These are phyloP conservation scores for Danaus plexippus DNA, from an alignment of 1,140 invertebrate genomes.

Conservation along the genomic window DNA sequence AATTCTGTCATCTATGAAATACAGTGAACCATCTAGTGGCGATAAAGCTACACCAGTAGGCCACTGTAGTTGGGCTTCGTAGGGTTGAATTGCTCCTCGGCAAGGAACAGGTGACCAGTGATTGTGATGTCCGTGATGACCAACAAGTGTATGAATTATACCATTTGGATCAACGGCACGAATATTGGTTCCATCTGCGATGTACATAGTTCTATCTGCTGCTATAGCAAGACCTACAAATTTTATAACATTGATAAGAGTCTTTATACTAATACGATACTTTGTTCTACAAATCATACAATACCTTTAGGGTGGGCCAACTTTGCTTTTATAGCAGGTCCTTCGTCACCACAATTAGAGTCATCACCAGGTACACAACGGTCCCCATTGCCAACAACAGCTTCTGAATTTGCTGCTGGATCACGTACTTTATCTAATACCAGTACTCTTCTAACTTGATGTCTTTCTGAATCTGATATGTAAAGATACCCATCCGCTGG, in stretches of 20 bases:
- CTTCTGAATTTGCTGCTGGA: constrained; percentile 88
- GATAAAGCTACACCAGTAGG: constrained; percentile 94
- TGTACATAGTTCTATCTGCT: constrained; percentile 92
- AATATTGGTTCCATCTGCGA: constrained; percentile 95
- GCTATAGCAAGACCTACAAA: constrained; percentile 86
- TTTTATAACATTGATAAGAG: constrained; percentile 5
- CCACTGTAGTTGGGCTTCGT: constrained; percentile 93
- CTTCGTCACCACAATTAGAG: constrained; percentile 93
- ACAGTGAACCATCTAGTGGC: constrained; percentile 92
- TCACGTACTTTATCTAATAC: constrained; percentile 84
- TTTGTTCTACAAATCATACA: not conserved
- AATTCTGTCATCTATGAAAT: constrained; percentile 95
- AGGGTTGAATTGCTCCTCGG: constrained; percentile 82
- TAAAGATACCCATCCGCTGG: constrained; percentile 96
- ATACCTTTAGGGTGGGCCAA: constrained; percentile 96
- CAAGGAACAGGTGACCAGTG: constrained; percentile 93
- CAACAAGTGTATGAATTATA: constrained; percentile 95
- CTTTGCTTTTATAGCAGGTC: constrained; percentile 89
- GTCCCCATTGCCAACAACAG: constrained; percentile 95
- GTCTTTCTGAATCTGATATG: constrained; percentile 94
- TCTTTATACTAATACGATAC: no score
- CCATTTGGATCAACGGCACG: constrained; percentile 91
- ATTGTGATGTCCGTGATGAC: constrained; percentile 92
- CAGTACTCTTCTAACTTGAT: constrained; percentile 86
- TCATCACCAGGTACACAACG: constrained; percentile 94